Base-by-base conservation (phyloP, 2,888 invertebrate species). In the Brassicogethes aeneus region DNA sequence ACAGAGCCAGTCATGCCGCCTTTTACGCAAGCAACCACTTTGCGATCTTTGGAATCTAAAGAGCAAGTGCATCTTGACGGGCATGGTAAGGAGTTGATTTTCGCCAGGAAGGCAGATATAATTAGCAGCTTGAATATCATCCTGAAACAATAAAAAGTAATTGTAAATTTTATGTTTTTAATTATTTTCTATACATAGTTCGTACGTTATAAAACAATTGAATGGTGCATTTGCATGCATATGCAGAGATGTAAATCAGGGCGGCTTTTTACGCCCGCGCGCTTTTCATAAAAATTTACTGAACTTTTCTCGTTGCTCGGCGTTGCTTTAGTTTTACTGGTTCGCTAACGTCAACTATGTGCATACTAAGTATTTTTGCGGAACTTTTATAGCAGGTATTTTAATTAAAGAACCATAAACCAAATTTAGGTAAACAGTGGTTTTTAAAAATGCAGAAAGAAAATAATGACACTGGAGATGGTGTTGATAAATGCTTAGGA, bases 11-110 rank as follows among this genome's bases (percentile, higher is more conserved):
- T 70, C 70, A 86, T 74, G 44, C 78, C 79, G 14, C 85, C 85
- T 30, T 65, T 61, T 15, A 64, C 66, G 59, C 82, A 82, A 1
- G 66, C 53, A n/a, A 82, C 76, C 39, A 72, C 71, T 46, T 74
- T 67, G 13, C 80, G 72, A 23, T 75, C 76, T 43, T 72, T 72
- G 36, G 41, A 44, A 60, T 82, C 84, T 35, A 75, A 61, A 44
- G 68, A 70, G 57, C 77, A 77, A 29, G 64, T 64, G 65, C 88
- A 88, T 55, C 76, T 75, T 34, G 67, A 66, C 3, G 86, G 85
- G 57, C 85, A 85, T 43, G 64, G 46, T 45, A 39, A 40, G 17
- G 45, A 37, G 14, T 40, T 33, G 16, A 13, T 30, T 10, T 32
- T 14, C 30, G 42, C 33, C 15, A 35, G 37, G 16, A 53, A 41